Base-by-base conservation (phyloP, 2,888 invertebrate species). In the Incurvaria masculella region DNA sequence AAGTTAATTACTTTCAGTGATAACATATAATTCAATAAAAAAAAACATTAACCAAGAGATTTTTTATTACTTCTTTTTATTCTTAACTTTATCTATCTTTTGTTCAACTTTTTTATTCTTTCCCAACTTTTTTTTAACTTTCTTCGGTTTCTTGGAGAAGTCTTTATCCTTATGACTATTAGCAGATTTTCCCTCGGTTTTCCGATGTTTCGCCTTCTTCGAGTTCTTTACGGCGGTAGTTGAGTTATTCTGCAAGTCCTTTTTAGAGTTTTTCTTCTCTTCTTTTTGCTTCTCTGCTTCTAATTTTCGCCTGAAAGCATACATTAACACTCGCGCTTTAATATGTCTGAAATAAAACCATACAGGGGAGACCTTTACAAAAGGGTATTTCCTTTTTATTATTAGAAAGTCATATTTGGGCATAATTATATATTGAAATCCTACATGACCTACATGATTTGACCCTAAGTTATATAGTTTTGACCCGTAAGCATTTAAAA, bases 151-250 rank as follows among this genome's bases (percentile, higher is more conserved):
- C 19, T 48, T 44, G 21, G 20, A 16, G 10, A 27, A 11, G 20
- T 46, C 23, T 2, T 38, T 11, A 19, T 33, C 42, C 45, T 47
- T 47, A 20, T 18, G 41, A 16, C 38, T 11, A 21, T 45, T 42
- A n/a, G 20, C 14, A 16, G 11, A 6, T 42, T 17, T 18, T 18
- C 33, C 39, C 10, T 42, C 27, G n/a, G 41, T 20, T 62, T 61
- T 71, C 46, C 68, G 67, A 4, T 65, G 63, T 52, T 76, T 76
- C 4, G 57, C 65, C 41, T 60, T 62, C 59, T 68, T 68, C 4
- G 62, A 61, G 26, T 56, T 59, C 42, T 65, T 64, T 0, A 71
- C 58, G 2, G 49, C 38, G 0, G 26, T 3, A 10, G 57, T 52
- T 1, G 66, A 62, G 11, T 57, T 58, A 53, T 63, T 65, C 1